These are phyloP conservation scores for Anneissia japonica DNA, from an alignment of 35 echinoderm and acorn worm genomes.

Conservation along the genomic window DNA sequence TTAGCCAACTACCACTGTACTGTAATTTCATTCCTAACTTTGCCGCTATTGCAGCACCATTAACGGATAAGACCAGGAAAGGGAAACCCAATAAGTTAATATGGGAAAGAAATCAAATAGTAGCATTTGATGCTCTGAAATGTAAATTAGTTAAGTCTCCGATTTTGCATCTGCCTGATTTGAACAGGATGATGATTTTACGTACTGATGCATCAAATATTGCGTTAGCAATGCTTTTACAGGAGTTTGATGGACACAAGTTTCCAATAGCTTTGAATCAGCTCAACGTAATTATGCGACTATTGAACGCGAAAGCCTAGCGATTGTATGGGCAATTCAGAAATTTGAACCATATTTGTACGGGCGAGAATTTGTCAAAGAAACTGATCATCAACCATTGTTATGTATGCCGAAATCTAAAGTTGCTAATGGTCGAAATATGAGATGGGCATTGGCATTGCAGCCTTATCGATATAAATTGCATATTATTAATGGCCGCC, in stretches of 20 bases:
- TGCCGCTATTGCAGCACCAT: constrained; percentile 1
- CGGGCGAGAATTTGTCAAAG: constrained; percentile 12
- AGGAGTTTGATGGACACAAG: constrained; percentile 7
- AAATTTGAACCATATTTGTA: constrained; percentile 33
- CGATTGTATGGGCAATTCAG: constrained; percentile 16
- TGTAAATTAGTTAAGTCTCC: background rate
- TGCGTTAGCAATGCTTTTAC: constrained; percentile 21
- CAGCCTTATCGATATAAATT: constrained; percentile 23
- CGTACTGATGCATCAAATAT: constrained; percentile 6
- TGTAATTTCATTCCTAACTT: background rate
- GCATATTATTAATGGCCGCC: background rate
- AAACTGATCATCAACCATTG: constrained; percentile 34
- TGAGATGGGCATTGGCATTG: constrained; percentile 26
- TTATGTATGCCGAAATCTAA: constrained; percentile 1
- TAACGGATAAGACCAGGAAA: constrained; percentile 13
- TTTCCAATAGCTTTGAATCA: constrained; percentile 10
- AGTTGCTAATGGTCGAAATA: background rate
- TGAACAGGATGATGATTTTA: constrained; percentile 2
- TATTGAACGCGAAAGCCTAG: background rate
- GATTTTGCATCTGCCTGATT: constrained; percentile 8
- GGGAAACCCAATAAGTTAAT: background rate
- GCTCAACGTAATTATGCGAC: background rate
- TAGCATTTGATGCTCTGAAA: constrained; percentile 17
- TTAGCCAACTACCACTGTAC: too few relatives aligned
- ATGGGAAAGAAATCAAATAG: constrained; percentile 14